phyloP scores from a whole-genome alignment of 30 jellyfish, hydroid and myxozoan genomes.

The Pelagia noctiluca region DNA sequence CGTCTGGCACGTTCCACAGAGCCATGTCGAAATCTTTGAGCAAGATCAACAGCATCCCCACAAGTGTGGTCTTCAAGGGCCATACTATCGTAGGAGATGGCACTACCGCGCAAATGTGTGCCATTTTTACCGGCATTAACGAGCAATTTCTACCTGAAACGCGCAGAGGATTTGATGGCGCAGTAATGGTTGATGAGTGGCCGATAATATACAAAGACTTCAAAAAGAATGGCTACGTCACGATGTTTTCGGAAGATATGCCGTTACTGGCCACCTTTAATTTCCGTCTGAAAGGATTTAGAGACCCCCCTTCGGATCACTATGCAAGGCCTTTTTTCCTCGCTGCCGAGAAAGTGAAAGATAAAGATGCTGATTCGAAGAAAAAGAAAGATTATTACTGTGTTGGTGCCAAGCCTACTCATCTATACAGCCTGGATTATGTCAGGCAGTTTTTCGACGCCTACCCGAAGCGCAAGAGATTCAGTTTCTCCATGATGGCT shows the following conservation, averaged over 20 bases:
- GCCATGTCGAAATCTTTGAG: constrained; percentile 46
- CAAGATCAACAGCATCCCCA: background rate
- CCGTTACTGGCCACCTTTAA: constrained; percentile 57
- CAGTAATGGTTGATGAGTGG: constrained; percentile 75
- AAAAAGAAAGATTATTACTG: too few relatives aligned
- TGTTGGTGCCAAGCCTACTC: constrained; percentile 32
- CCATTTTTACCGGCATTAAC: constrained; percentile 61
- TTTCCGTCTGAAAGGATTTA: constrained; percentile 78
- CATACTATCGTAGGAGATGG: constrained; percentile 86
- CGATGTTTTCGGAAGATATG: constrained; percentile 69
- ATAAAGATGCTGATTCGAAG: background rate
- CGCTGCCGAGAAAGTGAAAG: background rate
- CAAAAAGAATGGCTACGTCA: constrained; percentile 68
- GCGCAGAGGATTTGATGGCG: constrained; percentile 34
- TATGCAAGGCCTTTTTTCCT: constrained; percentile 77
- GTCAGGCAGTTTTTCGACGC: constrained; percentile 18
- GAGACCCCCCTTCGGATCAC: constrained; percentile 72
- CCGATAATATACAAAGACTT: constrained; percentile 82
- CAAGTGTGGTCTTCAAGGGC: constrained; percentile 58
- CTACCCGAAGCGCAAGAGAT: constrained; percentile 20
- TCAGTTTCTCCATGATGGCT: constrained; percentile 41
- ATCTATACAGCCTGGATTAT: constrained; percentile 17
- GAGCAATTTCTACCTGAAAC: constrained; percentile 74
- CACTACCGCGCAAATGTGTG: constrained; percentile 75
- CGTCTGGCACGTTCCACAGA: constrained; percentile 59